A percentile compares a stretch with the other conserved stretches of the same genome.
These are phyloP conservation scores for Yponomeuta evonymella DNA, from an alignment of 2,888 invertebrate genomes.

Conservation along the genomic window DNA sequence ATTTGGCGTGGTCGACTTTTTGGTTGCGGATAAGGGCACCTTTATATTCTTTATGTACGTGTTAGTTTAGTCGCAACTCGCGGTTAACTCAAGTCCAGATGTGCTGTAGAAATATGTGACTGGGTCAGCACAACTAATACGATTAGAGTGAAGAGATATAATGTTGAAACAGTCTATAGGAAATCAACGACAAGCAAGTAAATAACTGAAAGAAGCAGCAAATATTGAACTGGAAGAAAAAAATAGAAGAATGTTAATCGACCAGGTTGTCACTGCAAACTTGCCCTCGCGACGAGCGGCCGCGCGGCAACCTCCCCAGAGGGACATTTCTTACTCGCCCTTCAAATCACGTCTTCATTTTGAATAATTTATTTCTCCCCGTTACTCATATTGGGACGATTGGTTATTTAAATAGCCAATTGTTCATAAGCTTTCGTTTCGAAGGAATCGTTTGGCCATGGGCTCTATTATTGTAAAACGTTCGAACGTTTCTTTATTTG, in stretches of 20 bases:
- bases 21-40: too few species aligned
- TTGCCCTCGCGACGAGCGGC: slow-evolving; percentile 6
- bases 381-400: slow-evolving; percentile 22
- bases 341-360: slow-evolving; percentile 45
- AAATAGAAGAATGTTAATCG: not conserved
- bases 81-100: too few species aligned
- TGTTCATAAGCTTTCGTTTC: not conserved
- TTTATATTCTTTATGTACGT: too few species aligned
- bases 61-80: too few species aligned
- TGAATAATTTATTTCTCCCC: slow-evolving; percentile 35
- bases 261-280: slow-evolving; percentile 28
- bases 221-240: not conserved
- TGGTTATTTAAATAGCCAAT: not conserved
- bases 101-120: too few species aligned
- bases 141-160: not conserved
- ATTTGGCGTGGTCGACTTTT: too few species aligned
- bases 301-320: slow-evolving; percentile 19
- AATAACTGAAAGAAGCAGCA: not conserved
- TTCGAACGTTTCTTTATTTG: not conserved
- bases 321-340: slow-evolving; percentile 43
- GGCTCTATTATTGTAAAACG: not conserved
- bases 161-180: too few species aligned
- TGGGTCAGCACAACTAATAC: not conserved
- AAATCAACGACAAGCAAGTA: not conserved
- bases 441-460: not conserved